Evolutionary conservation across 2,113 vertebrate species (phyloP), one percentile per base, ranked within the genome.

Genomic region (Eleginops maclovinus): DNA sequence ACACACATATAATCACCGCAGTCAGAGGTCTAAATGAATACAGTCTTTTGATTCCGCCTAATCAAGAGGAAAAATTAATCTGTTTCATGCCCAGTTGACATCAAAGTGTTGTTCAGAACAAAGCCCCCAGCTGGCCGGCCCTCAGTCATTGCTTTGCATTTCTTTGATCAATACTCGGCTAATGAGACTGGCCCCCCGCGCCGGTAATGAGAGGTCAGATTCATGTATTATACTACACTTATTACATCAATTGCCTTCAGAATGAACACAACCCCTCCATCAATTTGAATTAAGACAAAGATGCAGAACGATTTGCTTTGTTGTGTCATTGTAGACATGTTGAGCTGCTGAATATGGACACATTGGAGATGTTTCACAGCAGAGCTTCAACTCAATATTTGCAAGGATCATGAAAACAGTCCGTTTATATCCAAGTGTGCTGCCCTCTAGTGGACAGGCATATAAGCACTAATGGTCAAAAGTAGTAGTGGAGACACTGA

Each of bases 61-160:
- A 82, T 90, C 46, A 87, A 85, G 79, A 64, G 71, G 74, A 65
- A 82, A 78, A 71, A 87, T 63, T 3, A 67, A 86, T 81, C 49
- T 13, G 63, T 69, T 80, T 81, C 77, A 69, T 78, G 73, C 43
- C 28, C 69, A 66, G 53, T 24, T 79, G 69, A 87, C 85, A 92
- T 92, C 88, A 90, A 93, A 89, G 92, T 83, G 77, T 9, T 72
- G 10, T 44, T n/a, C 50, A 77, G 64, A 86, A 91, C 90, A 91
- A 90, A 87, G 68, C 75, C 73, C 81, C 81, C 84, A 90, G 83
- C 81, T 82, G 85, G 74, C 72, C 73, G 21, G 59, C 51, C 73
- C 70, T 77, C 60, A 0, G 55, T 24, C 72, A 68, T 28, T 19
- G 62, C 67, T 91, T 88, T 84, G 78, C 84, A 85, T 88, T 53